phyloP scores from a whole-genome alignment of 2,113 vertebrate species.

The Anthoscopus minutus region DNA sequence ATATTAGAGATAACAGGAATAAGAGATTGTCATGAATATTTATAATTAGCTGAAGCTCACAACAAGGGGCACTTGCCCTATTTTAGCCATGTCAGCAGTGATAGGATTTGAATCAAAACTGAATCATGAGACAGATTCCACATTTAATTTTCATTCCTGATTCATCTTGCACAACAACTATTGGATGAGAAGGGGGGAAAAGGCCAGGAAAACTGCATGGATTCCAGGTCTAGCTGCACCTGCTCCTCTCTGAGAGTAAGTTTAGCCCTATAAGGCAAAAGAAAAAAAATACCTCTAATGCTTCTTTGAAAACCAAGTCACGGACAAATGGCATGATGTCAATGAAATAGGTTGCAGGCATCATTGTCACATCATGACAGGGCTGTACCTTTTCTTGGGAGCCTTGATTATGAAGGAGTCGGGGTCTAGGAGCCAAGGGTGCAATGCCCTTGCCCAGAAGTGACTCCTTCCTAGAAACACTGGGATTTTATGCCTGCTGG shows the following conservation, averaged over 20 bases:
- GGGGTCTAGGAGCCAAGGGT: background rate
- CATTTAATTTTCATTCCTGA: background rate
- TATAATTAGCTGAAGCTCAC: background rate
- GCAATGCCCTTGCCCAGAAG: background rate
- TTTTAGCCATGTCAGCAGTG: background rate
- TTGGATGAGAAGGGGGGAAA: background rate
- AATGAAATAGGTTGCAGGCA: background rate
- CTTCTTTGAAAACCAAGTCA: background rate
- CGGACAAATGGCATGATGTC: fast-evolving
- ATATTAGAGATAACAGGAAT: background rate
- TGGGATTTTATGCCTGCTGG: background rate
- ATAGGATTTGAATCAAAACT: background rate
- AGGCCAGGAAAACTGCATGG: background rate
- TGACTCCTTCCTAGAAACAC: background rate
- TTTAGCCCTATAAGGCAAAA: background rate
- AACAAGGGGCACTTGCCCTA: background rate
- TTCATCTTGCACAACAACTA: background rate
- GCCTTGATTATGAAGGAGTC: background rate
- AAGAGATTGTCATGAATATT: background rate
- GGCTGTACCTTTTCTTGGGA: background rate
- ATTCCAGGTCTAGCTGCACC: background rate
- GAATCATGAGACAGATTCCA: background rate
- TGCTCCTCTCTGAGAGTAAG: background rate
- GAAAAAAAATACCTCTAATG: background rate
- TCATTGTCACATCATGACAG: background rate